Base-by-base conservation (phyloP, 2,113 vertebrate species). In the Poeciliopsis prolifica region DNA sequence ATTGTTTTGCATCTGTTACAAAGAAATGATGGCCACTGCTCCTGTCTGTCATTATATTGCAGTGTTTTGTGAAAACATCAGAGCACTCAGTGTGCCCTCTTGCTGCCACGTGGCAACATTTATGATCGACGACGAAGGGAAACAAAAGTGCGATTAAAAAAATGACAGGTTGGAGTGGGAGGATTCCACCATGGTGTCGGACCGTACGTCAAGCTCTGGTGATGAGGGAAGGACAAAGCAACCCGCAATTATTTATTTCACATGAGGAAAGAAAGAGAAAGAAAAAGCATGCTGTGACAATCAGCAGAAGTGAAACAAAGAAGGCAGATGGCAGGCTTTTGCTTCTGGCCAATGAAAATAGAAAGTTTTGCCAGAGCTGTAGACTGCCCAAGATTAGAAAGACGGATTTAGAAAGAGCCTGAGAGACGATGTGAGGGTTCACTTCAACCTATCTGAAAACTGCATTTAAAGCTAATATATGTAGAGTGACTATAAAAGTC, bases 281-380 rank as follows among this genome's bases (percentile, higher is more conserved):
- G 60, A 0, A 42, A 72, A 65, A 30, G 28, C 13, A 10, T 51
- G 42, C 61, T 4, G n/a, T 9, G 24, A 65, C 69, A 67, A 78
- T 74, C 67, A 68, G 70, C 26, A 58, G 61, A n/a, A 28, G 28
- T 15, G 19, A 30, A 24, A 63, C 15, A 44, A 33, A 29, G 44
- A 65, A 63, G 74, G 69, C 81, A 76, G 79, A 78, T 88, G 84
- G 83, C 58, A 28, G 19, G 26, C 76, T 76, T 58, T 31, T 44
- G 64, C 62, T 68, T 2, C 7, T 69, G 70, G 70, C 72, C 78
- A 70, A 68, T 61, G 76, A 72, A 44, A 77, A 72, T 30, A 10
- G 19, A 48, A 48, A 48, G 5, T 48, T 48, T 6, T 48, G 14
- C 44, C 44, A 48, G 26, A 74, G 35, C 58, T 61, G 35, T 3